phyloP scores from a whole-genome alignment of 2,113 vertebrate genomes.

The Paradoxurus hermaphroditus region DNA sequence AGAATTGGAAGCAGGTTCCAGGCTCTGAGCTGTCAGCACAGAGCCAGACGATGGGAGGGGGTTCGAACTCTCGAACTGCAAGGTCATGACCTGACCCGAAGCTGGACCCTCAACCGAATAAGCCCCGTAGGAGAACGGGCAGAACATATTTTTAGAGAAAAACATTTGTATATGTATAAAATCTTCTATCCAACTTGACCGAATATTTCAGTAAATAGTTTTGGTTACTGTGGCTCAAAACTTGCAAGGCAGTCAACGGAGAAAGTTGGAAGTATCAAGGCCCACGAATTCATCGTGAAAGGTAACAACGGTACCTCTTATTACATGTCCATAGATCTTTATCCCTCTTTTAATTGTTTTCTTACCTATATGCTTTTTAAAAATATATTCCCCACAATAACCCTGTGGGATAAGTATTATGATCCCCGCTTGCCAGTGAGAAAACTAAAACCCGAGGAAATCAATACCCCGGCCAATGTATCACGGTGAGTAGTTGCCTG shows the following conservation, averaged over 20 bases:
- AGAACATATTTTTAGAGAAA: background rate
- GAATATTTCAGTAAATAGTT: conserved; percentile 37
- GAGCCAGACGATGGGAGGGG: no score
- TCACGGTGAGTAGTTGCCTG: background rate
- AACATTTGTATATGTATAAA: background rate
- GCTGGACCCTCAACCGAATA: no score
- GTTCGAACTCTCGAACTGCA: no score
- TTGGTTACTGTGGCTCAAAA: conserved; percentile 5
- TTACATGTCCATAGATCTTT: background rate
- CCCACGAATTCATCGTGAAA: background rate
- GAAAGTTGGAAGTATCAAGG: conserved; percentile 7
- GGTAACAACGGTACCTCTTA: background rate
- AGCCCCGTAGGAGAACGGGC: no score
- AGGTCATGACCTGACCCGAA: no score
- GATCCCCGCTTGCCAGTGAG: background rate
- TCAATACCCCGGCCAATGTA: background rate
- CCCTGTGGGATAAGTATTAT: background rate
- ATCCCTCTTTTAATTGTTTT: background rate
- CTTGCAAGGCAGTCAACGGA: conserved; percentile 15
- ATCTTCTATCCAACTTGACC: conserved; percentile 23
- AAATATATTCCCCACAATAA: background rate
- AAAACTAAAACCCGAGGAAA: background rate
- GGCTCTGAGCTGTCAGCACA: no score
- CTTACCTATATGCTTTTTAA: background rate
- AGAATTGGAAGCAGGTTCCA: no score